Percentiles rank a stretch among this genome's conserved stretches.
Evolutionary conservation across 2,113 vertebrate genomes (phyloP).

Genomic region (Neolamprologus caudopunctatus): DNA sequence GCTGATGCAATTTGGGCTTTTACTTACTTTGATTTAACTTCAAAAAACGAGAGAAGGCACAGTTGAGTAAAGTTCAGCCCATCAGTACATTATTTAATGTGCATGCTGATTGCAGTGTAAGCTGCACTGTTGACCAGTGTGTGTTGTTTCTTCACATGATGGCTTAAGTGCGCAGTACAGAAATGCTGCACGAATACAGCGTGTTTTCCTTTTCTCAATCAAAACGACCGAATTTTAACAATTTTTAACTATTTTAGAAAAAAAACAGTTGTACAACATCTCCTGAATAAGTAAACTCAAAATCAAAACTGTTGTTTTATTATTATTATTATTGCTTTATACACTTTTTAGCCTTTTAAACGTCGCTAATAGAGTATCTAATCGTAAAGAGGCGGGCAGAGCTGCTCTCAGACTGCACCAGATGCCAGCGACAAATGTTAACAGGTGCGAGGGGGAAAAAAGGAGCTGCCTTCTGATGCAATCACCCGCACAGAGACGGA

Average conservation of each 20-base stretch:
- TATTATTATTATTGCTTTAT: not conserved
- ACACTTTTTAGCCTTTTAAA: not conserved
- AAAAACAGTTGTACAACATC: fast-evolving
- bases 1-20: conserved; percentile 1
- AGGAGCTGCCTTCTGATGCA: conserved; percentile 16
- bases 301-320: not conserved
- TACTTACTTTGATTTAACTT: not conserved
- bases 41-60: not conserved
- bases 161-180: not conserved
- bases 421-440: conserved; percentile 56
- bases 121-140: not conserved
- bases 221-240: not conserved
- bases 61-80: not conserved
- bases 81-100: not conserved
- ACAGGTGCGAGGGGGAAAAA: conserved; percentile 52
- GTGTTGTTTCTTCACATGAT: not conserved
- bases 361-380: not conserved
- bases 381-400: not conserved
- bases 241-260: fast-evolving
- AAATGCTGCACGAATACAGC: not conserved
- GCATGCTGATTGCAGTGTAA: not conserved
- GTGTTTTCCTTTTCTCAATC: not conserved
- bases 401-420: conserved; percentile 9
- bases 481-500: not conserved
- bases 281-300: not conserved